Evolutionary conservation across 1,140 invertebrate genomes (phyloP).

Genomic region (Reticulitermes speratus): DNA sequence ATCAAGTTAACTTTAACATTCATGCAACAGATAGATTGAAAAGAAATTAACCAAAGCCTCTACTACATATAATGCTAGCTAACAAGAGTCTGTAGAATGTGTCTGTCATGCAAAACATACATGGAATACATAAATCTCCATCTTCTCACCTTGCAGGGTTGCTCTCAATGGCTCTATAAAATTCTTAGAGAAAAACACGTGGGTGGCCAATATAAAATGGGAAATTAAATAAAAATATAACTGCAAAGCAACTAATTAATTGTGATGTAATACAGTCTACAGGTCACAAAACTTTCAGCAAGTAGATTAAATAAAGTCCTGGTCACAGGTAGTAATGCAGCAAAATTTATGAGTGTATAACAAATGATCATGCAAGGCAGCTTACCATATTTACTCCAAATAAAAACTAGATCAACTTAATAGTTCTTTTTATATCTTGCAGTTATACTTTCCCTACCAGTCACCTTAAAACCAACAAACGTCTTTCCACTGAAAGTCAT

Average conservation of each 20-base stretch:
- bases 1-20: not conserved
- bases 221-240: not conserved
- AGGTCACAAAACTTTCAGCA: not conserved
- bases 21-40: not conserved
- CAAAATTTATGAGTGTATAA: not conserved
- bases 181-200: not conserved
- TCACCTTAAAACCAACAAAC: too few species aligned
- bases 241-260: not conserved
- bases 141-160: not conserved
- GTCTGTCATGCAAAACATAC: not conserved
- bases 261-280: not conserved
- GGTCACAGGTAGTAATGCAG: not conserved
- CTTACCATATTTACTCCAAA: not conserved
- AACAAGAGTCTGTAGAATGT: not conserved
- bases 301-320: not conserved
- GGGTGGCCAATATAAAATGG: not conserved
- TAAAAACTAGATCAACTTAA: not conserved
- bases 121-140: not conserved
- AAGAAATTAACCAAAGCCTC: not conserved
- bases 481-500: too few species aligned
- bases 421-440: too few species aligned
- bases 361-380: not conserved
- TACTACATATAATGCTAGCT: not conserved
- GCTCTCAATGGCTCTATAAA: conserved; percentile 11
- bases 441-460: too few species aligned